A percentile compares a stretch with the other conserved stretches of the same genome.
Evolutionary conservation across 2,888 invertebrate species (phyloP).

Genomic region (Lasioglossum zephyrum): DNA sequence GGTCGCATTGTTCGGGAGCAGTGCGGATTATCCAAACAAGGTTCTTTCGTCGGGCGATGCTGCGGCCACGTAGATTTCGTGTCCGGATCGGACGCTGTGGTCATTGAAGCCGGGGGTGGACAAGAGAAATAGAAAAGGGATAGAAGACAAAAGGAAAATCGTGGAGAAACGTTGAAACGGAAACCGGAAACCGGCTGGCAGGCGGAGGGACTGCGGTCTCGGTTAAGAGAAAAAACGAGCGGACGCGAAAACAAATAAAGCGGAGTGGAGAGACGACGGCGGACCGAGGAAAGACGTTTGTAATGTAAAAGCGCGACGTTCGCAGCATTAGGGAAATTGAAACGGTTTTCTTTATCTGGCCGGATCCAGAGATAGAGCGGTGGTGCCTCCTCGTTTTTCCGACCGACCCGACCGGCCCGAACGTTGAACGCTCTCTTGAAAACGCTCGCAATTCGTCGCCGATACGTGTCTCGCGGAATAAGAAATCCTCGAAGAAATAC

Average conservation of each 20-base stretch:
- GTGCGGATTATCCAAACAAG: conserved; percentile 65
- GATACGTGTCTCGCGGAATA: conserved; percentile 12
- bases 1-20: conserved; percentile 52
- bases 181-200: conserved; percentile 18
- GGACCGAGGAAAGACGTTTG: conserved; percentile 47
- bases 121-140: neutral
- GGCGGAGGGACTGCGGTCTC: neutral
- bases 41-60: conserved; percentile 51
- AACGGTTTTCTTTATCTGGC: conserved; percentile 80
- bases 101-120: neutral
- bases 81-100: conserved; percentile 11
- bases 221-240: neutral
- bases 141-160: neutral
- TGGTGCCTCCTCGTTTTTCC: conserved; percentile 34
- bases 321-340: conserved; percentile 82
- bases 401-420: neutral
- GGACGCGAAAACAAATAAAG: conserved; percentile 66
- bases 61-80: conserved; percentile 41
- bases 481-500: conserved; percentile 25
- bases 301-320: conserved; percentile 76
- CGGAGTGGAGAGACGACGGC: conserved; percentile 42
- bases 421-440: conserved; percentile 18
- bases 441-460: conserved; percentile 31
- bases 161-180: conserved; percentile 20
- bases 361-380: conserved; percentile 41